Evolutionary conservation across 2,113 vertebrate genomes (phyloP), one percentile per base, ranked within the genome.

Genomic region (Indri indri): DNA sequence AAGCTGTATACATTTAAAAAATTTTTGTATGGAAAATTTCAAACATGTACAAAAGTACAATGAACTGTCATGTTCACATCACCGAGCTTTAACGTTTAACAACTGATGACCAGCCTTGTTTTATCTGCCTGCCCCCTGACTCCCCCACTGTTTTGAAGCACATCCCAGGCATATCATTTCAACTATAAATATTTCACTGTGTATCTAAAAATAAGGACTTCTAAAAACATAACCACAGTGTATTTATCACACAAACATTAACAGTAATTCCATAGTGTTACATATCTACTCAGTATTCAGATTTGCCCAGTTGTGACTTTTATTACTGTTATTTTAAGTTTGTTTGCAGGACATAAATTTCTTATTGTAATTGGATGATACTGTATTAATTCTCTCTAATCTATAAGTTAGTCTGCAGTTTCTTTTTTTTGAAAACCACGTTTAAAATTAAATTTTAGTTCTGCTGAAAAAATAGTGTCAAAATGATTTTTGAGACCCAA

Each of bases 371-470:
- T 83, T 87, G 57, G 27, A 74, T 70, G 71, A 71, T 88, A 59
- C 0, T 59, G 20, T 68, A 30, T 90, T 83, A 89, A 71, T 61
- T 91, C 34, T 82, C 32, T 61, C n/a, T 94, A 37, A 86, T 81
- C 12, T 76, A 1, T 87, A 73, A 61, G 9, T 85, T 91, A 65
- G 18, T 13, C 45, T 76, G 0, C 93, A 10, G 34, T 95, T 93
- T 66, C 20, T 71, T 25, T 92, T 95, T 73, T 84, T 91, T 74
- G 42, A 71, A 84, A 79, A 47, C 40, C 47, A 77, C 74, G 81
- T 88, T 91, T 82, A 73, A 77, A 85, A 47, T 90, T 68, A 50
- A 92, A 25, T 79, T 93, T 80, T 71, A 83, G 23, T 61, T 92
- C 42, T 80, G 8, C 18, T 42, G n/a, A 92, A 70, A 87, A 96